phyloP scores from a whole-genome alignment of 2,797 vertebrate genomes.

The Anniella stebbinsi region DNA sequence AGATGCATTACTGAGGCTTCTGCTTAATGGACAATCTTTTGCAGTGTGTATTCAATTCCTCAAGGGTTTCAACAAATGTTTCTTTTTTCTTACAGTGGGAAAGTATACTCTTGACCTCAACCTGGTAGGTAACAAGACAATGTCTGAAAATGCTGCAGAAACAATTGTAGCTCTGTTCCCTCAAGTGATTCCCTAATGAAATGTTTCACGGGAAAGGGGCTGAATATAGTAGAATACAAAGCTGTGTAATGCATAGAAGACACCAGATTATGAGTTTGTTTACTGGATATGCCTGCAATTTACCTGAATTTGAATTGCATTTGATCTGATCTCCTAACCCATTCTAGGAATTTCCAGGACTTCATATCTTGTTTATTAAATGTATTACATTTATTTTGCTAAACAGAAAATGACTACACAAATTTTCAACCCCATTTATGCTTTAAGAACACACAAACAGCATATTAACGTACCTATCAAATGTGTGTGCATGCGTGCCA shows the following conservation, averaged over 20 bases:
- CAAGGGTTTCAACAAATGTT: neutral
- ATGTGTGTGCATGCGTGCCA: no score
- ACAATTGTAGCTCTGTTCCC: neutral
- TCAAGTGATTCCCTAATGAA: conserved; percentile 7
- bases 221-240: neutral
- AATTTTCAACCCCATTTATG: neutral
- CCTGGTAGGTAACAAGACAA: conserved; percentile 21
- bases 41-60: conserved; percentile 5
- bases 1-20: conserved; percentile 1
- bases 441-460: neutral
- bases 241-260: neutral
- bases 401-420: neutral
- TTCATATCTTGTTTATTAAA: neutral
- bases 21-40: conserved; percentile 37
- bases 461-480: neutral
- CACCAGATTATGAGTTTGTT: neutral
- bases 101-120: conserved; percentile 38
- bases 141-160: conserved; percentile 31
- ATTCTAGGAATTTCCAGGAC: neutral
- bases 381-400: neutral
- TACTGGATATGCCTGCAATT: neutral
- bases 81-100: conserved; percentile 1
- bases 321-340: neutral
- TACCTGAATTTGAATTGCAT: conserved; percentile 34
- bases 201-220: neutral